Base-by-base conservation (phyloP, 2,113 vertebrate genomes). In the Pao palembangensis region DNA sequence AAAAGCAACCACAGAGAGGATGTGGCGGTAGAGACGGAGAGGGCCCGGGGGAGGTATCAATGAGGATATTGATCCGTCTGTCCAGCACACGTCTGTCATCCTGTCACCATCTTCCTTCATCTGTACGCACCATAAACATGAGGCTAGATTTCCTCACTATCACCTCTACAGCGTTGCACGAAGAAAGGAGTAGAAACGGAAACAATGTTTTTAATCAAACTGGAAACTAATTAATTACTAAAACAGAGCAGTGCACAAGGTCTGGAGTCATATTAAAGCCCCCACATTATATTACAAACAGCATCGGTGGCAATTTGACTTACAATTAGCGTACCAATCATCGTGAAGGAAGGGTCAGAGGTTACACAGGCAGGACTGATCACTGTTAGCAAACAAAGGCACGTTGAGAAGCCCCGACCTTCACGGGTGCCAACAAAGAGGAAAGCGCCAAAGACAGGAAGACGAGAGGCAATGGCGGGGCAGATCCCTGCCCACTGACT, bases 31-130 rank as follows among this genome's bases (percentile, higher is more conserved):
- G 67, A 58, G 51, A 60, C 43, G 51, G 51, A 34, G 19, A 42
- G 28, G 55, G 3, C 84, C 75, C 76, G 19, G 12, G 78, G 77
- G 84, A 83, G 61, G 64, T 82, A 77, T 88, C 80, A 85, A 54
- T 76, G 78, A 67, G 61, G 17, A 47, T 58, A 86, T 83, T 15
- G 83, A 87, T 83, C 81, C 62, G 63, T 74, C 63, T 67, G 43
- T 81, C 78, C 65, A 80, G 64, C 58, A 51, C 79, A 67, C 55
- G 65, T 67, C 68, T 61, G 58, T 64, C 54, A 52, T 67, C 71
- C 82, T 56, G 60, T 70, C 78, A 76, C 69, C 46, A 55, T 51
- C 77, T 60, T 64, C 60, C 55, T 53, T 67, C 61, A 49, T 79
- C 63, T 54, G 64, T 66, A 71, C 12, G 18, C 55, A 64, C 66